Evolutionary conservation across 2,113 vertebrate genomes (phyloP), one percentile per base, ranked within the genome.

Genomic region (Lamprologus lemairii): DNA sequence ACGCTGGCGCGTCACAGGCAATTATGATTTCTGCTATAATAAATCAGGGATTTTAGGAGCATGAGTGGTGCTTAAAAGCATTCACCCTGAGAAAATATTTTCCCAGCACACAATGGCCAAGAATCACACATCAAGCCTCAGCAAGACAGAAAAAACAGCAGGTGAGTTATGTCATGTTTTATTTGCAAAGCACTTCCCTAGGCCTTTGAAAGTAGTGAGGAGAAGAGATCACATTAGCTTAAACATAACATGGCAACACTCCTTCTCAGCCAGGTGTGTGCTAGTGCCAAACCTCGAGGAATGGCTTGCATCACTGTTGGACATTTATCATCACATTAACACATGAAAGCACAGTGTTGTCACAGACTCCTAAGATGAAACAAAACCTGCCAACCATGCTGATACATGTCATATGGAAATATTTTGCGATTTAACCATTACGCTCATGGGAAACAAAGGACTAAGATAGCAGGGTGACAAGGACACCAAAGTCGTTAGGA

Each of bases 321-420:
- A 79, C 71, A 26, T 19, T 21, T 17, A 31, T 35, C 84, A 47
- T 40, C 47, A 9, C 58, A 86, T 82, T 86, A 86, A 63, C 63
- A 88, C 73, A 84, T 86, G 37, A 79, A 84, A 80, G 57, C 33
- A n/a, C 31, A 17, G 8, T 55, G 63, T 57, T 2, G 7, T 16
- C 21, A 2, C 47, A 8, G 4, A 47, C 35, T 13, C 19, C 26
- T 53, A 3, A 79, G 57, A 23, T 49, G 51, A 78, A 68, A 47
- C 2, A 7, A 53, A 7, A 7, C 35, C n/a, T 73, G 65, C 80
- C 78, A 82, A 54, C 31, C 1, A 40, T 0, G 51, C 45, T 65
- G 55, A 5, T 85, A 45, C 60, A 80, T 42, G 83, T 80, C 82
- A 65, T 80, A 82, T 86, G 87, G 78, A 90, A 94, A 91, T 73